A percentile compares a stretch with the other conserved stretches of the same genome.
These are phyloP conservation scores for Syrphus vitripennis DNA, from an alignment of 2,888 invertebrate genomes.

Conservation along the genomic window DNA sequence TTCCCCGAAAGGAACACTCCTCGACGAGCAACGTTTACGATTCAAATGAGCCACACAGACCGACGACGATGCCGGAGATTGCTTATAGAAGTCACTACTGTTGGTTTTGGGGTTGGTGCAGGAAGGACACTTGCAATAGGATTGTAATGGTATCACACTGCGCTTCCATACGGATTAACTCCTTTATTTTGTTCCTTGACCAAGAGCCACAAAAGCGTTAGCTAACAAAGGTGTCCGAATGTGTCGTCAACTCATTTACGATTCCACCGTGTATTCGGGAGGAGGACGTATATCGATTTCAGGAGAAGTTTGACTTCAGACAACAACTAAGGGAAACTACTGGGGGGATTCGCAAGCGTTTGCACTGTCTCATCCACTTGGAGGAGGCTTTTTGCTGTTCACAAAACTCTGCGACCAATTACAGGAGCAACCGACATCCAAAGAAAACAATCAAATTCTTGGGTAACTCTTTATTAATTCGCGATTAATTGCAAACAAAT, in stretches of 20 bases:
- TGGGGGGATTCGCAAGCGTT: neutral
- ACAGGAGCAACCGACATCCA: neutral
- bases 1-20: neutral
- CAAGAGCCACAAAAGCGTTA: neutral
- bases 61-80: neutral
- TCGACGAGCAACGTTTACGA: neutral
- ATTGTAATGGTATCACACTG: slow-evolving; percentile 43
- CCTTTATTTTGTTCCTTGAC: slow-evolving; percentile 1
- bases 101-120: neutral
- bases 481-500: slow-evolving; percentile 46
- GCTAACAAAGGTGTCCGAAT: slow-evolving; percentile 20
- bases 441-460: slow-evolving; percentile 3
- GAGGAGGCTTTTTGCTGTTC: neutral
- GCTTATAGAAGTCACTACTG: neutral
- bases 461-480: neutral
- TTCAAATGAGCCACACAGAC: neutral
- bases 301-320: slow-evolving; percentile 11
- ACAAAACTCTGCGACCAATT: neutral
- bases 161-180: slow-evolving; percentile 22
- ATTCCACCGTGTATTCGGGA: slow-evolving; percentile 25
- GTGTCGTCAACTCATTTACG: slow-evolving; percentile 59
- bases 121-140: slow-evolving; percentile 23
- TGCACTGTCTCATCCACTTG: neutral
- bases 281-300: slow-evolving; percentile 53
- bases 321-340: slow-evolving; percentile 17